Evolutionary conservation across 1,140 invertebrate genomes (phyloP).

Genomic region (Papilio helenus): DNA sequence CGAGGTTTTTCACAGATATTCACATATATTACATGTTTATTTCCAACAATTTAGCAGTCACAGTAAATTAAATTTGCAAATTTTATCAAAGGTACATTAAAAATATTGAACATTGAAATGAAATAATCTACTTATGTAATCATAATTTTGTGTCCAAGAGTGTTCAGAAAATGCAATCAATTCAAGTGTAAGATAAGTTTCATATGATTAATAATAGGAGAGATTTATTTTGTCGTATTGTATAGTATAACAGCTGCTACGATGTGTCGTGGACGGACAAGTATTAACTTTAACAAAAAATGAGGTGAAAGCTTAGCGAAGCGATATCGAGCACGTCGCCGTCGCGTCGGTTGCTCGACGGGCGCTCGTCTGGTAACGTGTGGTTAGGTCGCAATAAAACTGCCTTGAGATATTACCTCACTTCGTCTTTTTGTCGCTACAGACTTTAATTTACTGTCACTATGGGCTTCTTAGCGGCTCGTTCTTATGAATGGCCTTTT

Average conservation of each 20-base stretch:
- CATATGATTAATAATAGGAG: not conserved
- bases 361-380: not conserved
- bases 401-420: conserved; percentile 9
- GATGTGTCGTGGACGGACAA: not conserved
- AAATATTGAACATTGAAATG: too few relatives aligned
- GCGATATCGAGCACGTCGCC: not conserved
- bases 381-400: conserved; percentile 26
- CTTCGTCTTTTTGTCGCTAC: conserved; percentile 17
- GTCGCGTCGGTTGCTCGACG: not conserved
- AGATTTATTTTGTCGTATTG: not conserved
- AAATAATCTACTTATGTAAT: not conserved
- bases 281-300: conserved; percentile 8
- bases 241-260: not conserved
- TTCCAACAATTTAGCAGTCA: not conserved
- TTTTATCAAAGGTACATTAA: not conserved
- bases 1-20: conserved; percentile 16
- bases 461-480: not conserved
- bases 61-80: not conserved
- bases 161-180: not conserved
- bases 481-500: conserved; percentile 4
- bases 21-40: conserved; percentile 7
- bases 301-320: conserved; percentile 2
- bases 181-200: not conserved
- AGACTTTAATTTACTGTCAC: conserved; percentile 19
- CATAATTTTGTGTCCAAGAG: not conserved